Conservation (phyloP, 2,888 invertebrate species). For the Apotomis turbidana region DNA sequence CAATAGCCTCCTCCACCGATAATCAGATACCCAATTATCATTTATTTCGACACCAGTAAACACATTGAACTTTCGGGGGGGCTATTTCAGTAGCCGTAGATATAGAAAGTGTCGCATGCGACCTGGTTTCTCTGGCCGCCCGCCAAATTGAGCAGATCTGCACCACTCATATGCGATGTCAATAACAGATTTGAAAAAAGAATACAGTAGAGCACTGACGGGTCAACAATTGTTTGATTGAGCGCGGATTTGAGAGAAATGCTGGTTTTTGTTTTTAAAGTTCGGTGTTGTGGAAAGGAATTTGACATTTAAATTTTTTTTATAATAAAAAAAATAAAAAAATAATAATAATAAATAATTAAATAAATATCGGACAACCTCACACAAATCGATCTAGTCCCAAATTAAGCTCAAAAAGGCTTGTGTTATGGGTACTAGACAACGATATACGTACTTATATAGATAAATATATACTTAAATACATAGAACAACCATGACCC, state of each 20-base stretch:
- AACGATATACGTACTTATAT: too few species aligned
- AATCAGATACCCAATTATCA: slow-evolving; percentile 23
- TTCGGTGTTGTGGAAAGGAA: not conserved
- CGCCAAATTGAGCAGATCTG: slow-evolving; percentile 67
- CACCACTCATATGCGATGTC: slow-evolving; percentile 57
- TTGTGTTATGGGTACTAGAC: too few species aligned
- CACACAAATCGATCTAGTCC: too few species aligned
- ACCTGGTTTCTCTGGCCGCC: slow-evolving; percentile 68
- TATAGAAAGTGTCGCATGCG: slow-evolving; percentile 63
- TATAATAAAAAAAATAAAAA: too few species aligned
- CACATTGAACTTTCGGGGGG: slow-evolving; percentile 64
- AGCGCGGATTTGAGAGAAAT: slow-evolving; percentile 9
- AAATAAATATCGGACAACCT: too few species aligned
- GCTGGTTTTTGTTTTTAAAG: not conserved
- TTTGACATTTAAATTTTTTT: too few species aligned
- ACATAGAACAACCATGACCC: too few species aligned
- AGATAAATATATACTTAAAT: too few species aligned
- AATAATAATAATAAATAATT: too few species aligned
- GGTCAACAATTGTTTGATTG: slow-evolving; percentile 20
- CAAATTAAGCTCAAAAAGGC: too few species aligned
- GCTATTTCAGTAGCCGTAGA: slow-evolving; percentile 58
- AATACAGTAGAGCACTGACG: slow-evolving; percentile 5
- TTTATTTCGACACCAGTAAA: slow-evolving; percentile 50
- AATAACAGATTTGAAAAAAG: slow-evolving; percentile 51
- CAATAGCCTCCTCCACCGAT: not conserved